These are phyloP conservation scores for Catostylus mosaicus DNA, from an alignment of 30 jellyfish, hydroid and myxozoan genomes.

Conservation along the genomic window DNA sequence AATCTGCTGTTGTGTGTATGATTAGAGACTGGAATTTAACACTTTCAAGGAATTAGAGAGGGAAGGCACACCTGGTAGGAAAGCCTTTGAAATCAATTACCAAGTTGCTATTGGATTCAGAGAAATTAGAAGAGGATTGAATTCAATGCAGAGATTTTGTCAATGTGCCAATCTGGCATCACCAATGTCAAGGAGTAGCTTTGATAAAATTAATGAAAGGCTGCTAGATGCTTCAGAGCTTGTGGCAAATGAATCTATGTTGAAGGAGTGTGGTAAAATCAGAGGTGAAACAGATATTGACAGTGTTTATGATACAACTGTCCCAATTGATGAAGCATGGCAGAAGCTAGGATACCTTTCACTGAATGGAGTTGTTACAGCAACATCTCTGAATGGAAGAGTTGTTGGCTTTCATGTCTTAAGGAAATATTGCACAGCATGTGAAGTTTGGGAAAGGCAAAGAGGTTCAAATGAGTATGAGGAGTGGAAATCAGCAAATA, in stretches of 20 bases:
- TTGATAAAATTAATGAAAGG: not conserved
- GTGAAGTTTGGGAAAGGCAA: not conserved
- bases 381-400: not conserved
- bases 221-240: not conserved
- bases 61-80: not conserved
- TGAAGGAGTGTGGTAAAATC: no score
- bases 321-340: not conserved
- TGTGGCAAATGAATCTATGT: not conserved
- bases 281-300: not conserved
- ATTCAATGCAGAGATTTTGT: no score
- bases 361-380: not conserved
- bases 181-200: not conserved
- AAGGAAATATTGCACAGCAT: not conserved
- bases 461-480: not conserved
- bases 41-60: not conserved
- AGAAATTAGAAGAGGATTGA: not conserved
- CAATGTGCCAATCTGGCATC: not conserved
- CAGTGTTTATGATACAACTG: not conserved
- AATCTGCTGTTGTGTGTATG: not conserved
- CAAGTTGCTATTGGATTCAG: not conserved
- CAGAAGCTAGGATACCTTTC: not conserved
- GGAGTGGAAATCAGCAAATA: not conserved
- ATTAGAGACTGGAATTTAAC: not conserved
- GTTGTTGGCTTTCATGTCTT: not conserved
- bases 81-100: not conserved